Conservation (phyloP, 2,113 vertebrate genomes). For the Corythornis madagascariensis region DNA sequence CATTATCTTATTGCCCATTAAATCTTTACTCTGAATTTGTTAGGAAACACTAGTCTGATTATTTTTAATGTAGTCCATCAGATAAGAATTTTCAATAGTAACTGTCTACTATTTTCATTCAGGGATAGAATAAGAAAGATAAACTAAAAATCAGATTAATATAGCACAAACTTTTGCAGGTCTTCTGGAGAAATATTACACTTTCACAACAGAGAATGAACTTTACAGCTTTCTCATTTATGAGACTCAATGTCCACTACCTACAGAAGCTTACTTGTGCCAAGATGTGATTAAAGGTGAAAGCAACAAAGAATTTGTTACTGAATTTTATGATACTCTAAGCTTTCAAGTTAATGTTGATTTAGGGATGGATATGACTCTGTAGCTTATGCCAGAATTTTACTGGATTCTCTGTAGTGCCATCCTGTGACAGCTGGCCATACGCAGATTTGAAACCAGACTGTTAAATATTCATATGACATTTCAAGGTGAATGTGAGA, state of each 20-base stretch:
- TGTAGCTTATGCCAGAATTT: conserved; percentile 4
- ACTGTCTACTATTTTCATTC: neutral
- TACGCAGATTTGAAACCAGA: neutral
- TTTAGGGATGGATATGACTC: conserved; percentile 27
- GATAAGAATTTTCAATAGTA: neutral
- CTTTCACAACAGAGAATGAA: neutral
- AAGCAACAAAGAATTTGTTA: conserved; percentile 35
- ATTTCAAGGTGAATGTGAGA: conserved; percentile 5
- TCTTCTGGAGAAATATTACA: neutral
- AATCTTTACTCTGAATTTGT: neutral
- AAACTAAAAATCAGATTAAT: neutral
- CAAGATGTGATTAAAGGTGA: conserved; percentile 37
- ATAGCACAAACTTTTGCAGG: neutral
- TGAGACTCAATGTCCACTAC: neutral
- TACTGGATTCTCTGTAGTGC: conserved; percentile 5
- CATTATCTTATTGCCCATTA: neutral
- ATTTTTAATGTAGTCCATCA: neutral
- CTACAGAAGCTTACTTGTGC: conserved; percentile 17
- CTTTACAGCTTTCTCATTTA: neutral
- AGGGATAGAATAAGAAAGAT: neutral
- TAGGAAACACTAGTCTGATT: neutral
- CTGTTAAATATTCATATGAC: conserved; percentile 4
- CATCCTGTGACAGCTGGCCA: conserved; percentile 20
- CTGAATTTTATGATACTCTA: neutral
- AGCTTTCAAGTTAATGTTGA: conserved; percentile 27